Evolutionary conservation across 2,797 vertebrate genomes (phyloP), one percentile per base, ranked within the genome.

Genomic region (Ctenopoma multispine): DNA sequence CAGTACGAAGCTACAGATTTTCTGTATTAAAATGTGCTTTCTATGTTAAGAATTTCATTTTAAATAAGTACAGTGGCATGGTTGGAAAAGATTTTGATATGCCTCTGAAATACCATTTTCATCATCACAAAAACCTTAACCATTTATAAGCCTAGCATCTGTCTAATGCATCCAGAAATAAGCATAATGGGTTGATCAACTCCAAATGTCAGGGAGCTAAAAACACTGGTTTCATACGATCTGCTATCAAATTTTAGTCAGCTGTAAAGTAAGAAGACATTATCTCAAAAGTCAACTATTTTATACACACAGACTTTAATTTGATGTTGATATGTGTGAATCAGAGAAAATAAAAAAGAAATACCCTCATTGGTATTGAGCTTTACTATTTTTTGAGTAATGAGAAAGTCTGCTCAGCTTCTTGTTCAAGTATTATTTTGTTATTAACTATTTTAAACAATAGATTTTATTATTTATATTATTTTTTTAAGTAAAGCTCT

Each of bases 191-290:
- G 17, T 29, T 1, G 1, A 4, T 69, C 56, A n/a, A 10, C 5
- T 56, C 61, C 36, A 27, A 58, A 34, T 36, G 36, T 24, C 21
- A 65, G 18, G 36, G 0, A 0, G 31, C 3, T 21, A 2, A 38
- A 63, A 18, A 69, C 12, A 65, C 10, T n/a, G 12, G 18, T 51
- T n/a, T 43, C 53, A 50, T 23, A 48, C 17, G 15, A 15, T 51
- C 68, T 44, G 49, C 27, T 34, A n/a, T 41, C 29, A 43, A 14
- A 13, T 44, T 12, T 9, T 15, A 43, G 24, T 24, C 24, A 27
- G n/a, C 43, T 65, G 17, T 21, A 21, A 21, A 18, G 14, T 44
- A 12, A 58, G 24, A 8, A 24, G 14, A 21, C 10, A 50, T 20
- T 23, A 8, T 50, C n/a, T 34, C 15, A 34, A 3, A 27, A 23